These are phyloP conservation scores for Tragelaphus scriptus DNA, from an alignment of 2,113 vertebrate genomes.

Conservation along the genomic window DNA sequence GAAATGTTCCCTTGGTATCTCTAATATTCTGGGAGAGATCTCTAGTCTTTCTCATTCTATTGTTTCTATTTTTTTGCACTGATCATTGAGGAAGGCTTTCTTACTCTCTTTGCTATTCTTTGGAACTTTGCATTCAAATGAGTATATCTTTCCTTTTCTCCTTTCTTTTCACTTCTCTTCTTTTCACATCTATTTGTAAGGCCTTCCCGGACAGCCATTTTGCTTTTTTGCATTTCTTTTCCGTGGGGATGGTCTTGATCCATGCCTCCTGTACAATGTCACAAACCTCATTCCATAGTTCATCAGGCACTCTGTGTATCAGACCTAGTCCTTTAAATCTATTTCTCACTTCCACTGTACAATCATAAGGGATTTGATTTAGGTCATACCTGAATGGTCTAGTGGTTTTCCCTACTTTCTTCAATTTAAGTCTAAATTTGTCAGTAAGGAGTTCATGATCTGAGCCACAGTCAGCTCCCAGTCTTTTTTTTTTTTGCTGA, in stretches of 20 bases:
- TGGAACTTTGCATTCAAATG: too few species aligned
- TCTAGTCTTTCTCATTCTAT: background rate
- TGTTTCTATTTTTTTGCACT: background rate
- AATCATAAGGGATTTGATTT: background rate
- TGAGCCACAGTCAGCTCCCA: background rate
- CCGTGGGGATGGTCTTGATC: too few species aligned
- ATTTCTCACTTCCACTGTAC: background rate
- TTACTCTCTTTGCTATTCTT: background rate
- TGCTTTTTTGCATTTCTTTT: too few species aligned
- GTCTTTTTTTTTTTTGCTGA: background rate
- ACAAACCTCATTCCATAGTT: too few species aligned
- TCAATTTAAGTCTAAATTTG: background rate
- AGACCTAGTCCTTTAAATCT: background rate
- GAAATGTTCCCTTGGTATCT: background rate
- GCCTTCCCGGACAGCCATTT: too few species aligned
- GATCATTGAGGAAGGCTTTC: background rate
- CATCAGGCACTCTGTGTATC: too few species aligned
- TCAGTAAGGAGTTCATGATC: background rate
- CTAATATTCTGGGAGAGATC: background rate
- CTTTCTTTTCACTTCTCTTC: too few species aligned
- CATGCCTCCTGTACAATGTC: too few species aligned
- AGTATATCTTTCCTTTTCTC: too few species aligned
- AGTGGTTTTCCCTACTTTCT: background rate
- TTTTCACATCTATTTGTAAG: too few species aligned
- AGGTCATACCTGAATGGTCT: background rate